Conservation (phyloP, 2,113 vertebrate species). For the Aix galericulata region DNA sequence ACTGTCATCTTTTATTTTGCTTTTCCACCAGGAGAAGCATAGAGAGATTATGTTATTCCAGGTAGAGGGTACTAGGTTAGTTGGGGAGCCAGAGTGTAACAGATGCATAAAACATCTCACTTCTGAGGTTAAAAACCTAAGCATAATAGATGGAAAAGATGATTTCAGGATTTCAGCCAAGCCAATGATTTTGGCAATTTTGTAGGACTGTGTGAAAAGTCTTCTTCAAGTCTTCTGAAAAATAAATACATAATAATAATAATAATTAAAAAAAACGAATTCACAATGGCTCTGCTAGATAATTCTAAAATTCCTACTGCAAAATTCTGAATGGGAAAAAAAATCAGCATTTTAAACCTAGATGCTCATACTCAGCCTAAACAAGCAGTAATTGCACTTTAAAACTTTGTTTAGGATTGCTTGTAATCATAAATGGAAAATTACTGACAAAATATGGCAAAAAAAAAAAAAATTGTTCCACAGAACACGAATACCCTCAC, state of each 20-base stretch:
- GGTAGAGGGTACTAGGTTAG: neutral
- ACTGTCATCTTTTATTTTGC: neutral
- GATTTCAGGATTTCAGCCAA: neutral
- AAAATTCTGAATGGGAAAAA: neutral
- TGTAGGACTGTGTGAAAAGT: neutral
- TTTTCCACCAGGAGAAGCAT: neutral
- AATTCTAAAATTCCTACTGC: neutral
- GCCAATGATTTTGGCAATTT: neutral
- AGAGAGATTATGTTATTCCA: neutral
- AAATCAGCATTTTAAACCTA: neutral
- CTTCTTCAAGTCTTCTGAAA: neutral
- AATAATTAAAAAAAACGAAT: neutral
- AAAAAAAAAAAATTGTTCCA: neutral
- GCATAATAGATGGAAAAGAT: neutral
- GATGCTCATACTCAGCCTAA: neutral
- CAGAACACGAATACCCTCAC: neutral
- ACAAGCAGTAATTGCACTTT: neutral
- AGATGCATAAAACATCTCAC: neutral
- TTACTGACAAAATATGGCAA: neutral
- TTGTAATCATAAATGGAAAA: neutral
- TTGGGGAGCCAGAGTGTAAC: no score
- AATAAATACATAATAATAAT: no score
- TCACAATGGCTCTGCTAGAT: neutral
- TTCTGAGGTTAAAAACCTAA: neutral
- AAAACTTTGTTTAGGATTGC: neutral